Evolutionary conservation across 64 coral and sea anemone genomes (phyloP).

Genomic region (Anthopleura sola): DNA sequence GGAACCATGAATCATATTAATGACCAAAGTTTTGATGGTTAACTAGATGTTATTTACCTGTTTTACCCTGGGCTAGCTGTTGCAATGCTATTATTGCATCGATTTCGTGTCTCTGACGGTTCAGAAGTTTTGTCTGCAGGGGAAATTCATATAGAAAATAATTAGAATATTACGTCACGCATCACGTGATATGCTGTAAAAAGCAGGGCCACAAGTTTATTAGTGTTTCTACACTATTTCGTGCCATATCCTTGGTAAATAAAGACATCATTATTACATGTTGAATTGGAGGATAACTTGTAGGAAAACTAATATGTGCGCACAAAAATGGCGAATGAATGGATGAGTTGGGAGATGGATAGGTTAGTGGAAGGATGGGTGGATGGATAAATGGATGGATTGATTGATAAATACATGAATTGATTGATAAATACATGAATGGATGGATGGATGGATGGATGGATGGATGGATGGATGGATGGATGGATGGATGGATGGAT

Average conservation of each 20-base stretch:
- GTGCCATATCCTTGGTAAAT: no score
- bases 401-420: not conserved
- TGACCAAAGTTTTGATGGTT: no score
- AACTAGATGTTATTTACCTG: not conserved
- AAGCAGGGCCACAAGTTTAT: no score
- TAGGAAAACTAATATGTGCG: no score
- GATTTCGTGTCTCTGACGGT: slow-evolving; percentile 15
- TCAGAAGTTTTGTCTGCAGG: slow-evolving; percentile 4
- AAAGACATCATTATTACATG: no score
- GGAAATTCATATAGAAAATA: not conserved
- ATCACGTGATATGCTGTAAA: no score
- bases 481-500: no score
- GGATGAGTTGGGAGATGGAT: no score
- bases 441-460: not conserved
- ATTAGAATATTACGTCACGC: not conserved
- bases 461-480: not conserved
- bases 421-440: not conserved
- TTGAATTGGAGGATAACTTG: no score
- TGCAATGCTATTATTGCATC: slow-evolving; percentile 14
- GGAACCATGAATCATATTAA: no score
- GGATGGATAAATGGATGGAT: not conserved
- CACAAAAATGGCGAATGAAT: no score
- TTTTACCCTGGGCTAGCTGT: not conserved
- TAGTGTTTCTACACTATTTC: no score
- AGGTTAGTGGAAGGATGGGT: not conserved